Percentiles rank a stretch among this genome's conserved stretches.
Conservation (phyloP, 2,888 invertebrate species). For the Anthoptus insignis region DNA sequence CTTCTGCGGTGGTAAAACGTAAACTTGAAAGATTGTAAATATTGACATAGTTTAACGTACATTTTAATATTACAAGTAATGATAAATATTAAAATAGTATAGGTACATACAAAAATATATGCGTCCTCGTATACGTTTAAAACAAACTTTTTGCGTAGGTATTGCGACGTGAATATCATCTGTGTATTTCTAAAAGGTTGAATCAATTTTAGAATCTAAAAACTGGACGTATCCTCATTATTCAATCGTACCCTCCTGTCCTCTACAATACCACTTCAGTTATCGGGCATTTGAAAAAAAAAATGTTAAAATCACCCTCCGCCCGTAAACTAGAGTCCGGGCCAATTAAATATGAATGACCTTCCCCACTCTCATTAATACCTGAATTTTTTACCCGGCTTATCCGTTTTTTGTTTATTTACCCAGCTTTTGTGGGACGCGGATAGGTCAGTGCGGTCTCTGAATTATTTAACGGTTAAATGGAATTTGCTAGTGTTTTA, state of each 20-base stretch:
- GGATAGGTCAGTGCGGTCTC: slow-evolving; percentile 41
- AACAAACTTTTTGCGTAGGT: no score
- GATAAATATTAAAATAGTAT: no score
- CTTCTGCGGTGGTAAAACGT: no score
- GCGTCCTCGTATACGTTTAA: no score
- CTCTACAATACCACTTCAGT: slow-evolving; percentile 82
- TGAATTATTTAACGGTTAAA: slow-evolving; percentile 57
- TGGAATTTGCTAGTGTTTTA: slow-evolving; percentile 31
- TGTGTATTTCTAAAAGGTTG: no score
- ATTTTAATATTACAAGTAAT: no score
- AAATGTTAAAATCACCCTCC: slow-evolving; percentile 79
- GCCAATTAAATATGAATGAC: slow-evolving; percentile 84
- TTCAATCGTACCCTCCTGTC: slow-evolving; percentile 62
- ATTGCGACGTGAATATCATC: no score
- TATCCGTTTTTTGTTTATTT: slow-evolving; percentile 60
- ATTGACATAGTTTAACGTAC: no score
- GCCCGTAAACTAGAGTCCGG: slow-evolving; percentile 75
- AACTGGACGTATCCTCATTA: slow-evolving; percentile 53
- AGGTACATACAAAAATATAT: no score
- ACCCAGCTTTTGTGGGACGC: slow-evolving; percentile 56
- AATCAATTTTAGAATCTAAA: no score
- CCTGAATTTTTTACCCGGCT: slow-evolving; percentile 64
- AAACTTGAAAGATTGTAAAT: no score
- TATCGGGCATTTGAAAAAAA: slow-evolving; percentile 82
- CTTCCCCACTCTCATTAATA: slow-evolving; percentile 67